phyloP scores from a whole-genome alignment of 2,113 vertebrate species.

The Pelobates fuscus region DNA sequence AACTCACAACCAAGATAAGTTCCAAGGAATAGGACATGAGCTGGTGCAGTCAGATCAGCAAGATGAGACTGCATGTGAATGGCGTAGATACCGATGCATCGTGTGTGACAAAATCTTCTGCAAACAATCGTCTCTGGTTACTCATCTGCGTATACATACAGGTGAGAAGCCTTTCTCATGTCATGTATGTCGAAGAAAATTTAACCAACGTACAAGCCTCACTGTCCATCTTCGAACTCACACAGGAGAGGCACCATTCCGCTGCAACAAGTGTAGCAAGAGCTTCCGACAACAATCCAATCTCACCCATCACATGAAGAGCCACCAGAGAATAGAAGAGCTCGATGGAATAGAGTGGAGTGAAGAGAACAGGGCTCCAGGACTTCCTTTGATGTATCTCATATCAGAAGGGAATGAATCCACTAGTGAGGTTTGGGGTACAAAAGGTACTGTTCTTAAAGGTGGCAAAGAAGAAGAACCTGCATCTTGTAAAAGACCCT shows the following conservation, averaged over 20 bases:
- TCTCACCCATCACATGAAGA: constrained; percentile 60
- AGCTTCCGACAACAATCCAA: constrained; percentile 61
- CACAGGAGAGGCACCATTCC: constrained; percentile 65
- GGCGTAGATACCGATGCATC: constrained; percentile 42
- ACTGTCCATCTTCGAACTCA: constrained; percentile 92
- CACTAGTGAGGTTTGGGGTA: constrained; percentile 9
- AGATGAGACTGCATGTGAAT: constrained; percentile 8
- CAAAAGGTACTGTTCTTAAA: constrained; percentile 27
- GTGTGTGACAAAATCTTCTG: constrained; percentile 48
- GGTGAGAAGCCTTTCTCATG: constrained; percentile 88
- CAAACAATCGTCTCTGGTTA: constrained; percentile 43
- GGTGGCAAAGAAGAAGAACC: constrained; percentile 1
- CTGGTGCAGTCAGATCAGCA: constrained; percentile 9
- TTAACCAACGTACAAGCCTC: constrained; percentile 91
- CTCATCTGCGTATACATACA: constrained; percentile 89
- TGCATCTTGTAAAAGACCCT: constrained; percentile 40
- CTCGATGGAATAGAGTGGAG: constrained; percentile 28
- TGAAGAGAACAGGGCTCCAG: constrained; percentile 32
- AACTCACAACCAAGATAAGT: constrained; percentile 45
- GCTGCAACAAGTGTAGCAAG: constrained; percentile 55
- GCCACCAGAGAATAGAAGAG: constrained; percentile 54
- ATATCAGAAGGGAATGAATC: constrained; percentile 12
- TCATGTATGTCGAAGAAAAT: constrained; percentile 84
- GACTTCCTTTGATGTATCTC: constrained; percentile 44
- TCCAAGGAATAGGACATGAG: constrained; percentile 41